phyloP scores from a whole-genome alignment of 2,888 invertebrate genomes.

The Sesia bembeciformis region DNA sequence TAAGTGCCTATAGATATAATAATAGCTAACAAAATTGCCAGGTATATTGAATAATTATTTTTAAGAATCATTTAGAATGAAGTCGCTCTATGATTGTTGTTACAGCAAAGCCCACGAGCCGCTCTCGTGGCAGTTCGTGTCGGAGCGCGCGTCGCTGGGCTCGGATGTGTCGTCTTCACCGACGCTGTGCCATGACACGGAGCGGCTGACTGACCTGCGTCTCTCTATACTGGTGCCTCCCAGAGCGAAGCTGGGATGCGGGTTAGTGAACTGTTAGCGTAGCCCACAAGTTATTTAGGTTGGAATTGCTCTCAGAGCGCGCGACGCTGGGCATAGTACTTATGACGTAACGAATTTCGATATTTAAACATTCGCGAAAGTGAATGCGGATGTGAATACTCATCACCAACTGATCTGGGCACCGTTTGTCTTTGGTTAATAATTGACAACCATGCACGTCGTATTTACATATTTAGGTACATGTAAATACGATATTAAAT shows the following conservation, averaged over 20 bases:
- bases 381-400: no score
- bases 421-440: no score
- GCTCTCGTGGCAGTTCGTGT: constrained; percentile 89
- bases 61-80: no score
- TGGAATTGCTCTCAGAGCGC: no score
- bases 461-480: no score
- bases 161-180: constrained; percentile 69
- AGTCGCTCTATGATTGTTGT: constrained; percentile 9
- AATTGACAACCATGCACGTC: no score
- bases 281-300: background rate
- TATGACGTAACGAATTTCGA: no score
- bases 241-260: constrained; percentile 88
- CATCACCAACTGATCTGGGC: no score
- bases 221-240: constrained; percentile 87
- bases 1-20: background rate
- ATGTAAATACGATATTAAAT: no score
- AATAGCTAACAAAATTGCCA: background rate
- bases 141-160: constrained; percentile 70
- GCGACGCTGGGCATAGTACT: no score
- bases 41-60: background rate
- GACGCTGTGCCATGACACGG: constrained; percentile 59
- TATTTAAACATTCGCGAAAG: no score
- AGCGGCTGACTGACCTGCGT: constrained; percentile 78
- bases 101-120: constrained; percentile 82
- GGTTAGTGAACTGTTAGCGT: constrained; percentile 61